A percentile compares a stretch with the other conserved stretches of the same genome.
Evolutionary conservation across 2,797 vertebrate genomes (phyloP).

Genomic region (Remorina albescens): DNA sequence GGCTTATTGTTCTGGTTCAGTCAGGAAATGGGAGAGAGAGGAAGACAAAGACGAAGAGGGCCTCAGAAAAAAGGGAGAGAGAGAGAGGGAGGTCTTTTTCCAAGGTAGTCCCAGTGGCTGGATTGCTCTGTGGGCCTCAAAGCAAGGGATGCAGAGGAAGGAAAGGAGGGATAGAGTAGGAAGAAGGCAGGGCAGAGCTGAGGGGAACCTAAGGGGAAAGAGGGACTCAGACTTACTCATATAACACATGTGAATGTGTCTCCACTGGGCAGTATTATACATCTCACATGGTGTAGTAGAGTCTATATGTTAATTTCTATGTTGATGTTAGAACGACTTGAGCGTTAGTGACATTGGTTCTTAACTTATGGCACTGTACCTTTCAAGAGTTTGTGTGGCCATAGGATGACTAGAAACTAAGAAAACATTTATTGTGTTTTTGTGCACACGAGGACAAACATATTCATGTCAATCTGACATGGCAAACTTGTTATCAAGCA

Average conservation of each 20-base stretch:
- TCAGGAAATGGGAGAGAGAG: slow-evolving; percentile 69
- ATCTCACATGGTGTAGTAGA: background rate
- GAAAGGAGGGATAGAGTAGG: slow-evolving; percentile 54
- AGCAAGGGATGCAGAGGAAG: slow-evolving; percentile 53
- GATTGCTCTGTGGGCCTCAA: slow-evolving; percentile 56
- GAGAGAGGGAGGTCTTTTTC: slow-evolving; percentile 36
- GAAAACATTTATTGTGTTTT: no score
- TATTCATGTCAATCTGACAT: background rate
- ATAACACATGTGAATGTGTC: background rate
- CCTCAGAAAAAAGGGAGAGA: background rate
- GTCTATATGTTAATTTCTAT: no score
- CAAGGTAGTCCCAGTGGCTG: slow-evolving; percentile 57
- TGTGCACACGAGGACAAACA: background rate
- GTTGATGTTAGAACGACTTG: background rate
- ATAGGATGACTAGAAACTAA: no score
- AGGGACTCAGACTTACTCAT: slow-evolving; percentile 1
- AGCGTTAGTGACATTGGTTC: background rate
- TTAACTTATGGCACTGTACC: no score
- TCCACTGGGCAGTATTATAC: background rate
- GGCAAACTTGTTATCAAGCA: background rate
- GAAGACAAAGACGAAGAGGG: slow-evolving; percentile 6
- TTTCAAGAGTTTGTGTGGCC: no score
- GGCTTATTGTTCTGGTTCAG: slow-evolving; percentile 80
- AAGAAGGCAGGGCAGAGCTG: slow-evolving; percentile 38
- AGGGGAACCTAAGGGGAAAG: slow-evolving; percentile 21